Evolutionary conservation across 2,113 vertebrate species (phyloP).

Genomic region (Scophthalmus maximus): DNA sequence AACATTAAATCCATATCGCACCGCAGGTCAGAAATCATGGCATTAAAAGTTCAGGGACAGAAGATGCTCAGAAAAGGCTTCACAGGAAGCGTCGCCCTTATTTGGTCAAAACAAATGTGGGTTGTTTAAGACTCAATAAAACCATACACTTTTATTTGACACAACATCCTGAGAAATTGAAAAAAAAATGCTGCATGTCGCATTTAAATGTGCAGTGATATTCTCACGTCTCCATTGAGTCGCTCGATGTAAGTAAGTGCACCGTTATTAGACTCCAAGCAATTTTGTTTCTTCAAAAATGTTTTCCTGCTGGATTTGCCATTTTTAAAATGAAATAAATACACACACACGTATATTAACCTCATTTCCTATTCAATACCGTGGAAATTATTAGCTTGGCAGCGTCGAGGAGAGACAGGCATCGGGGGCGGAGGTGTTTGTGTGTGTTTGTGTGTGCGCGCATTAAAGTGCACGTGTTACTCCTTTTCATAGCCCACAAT

Average conservation of each 20-base stretch:
- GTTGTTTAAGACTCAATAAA: no score
- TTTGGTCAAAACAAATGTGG: no score
- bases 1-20: no score
- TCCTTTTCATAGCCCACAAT: slow-evolving; percentile 46
- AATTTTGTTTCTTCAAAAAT: no score
- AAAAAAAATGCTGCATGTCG: neutral
- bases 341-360: neutral
- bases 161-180: neutral
- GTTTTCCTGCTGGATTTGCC: no score
- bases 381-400: slow-evolving; percentile 44
- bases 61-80: no score
- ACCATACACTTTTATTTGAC: no score
- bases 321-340: neutral
- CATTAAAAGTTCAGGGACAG: no score
- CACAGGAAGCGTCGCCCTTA: no score
- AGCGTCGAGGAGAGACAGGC: slow-evolving; percentile 27
- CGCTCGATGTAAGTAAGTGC: neutral
- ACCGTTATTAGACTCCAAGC: no score
- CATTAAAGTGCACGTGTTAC: slow-evolving; percentile 14
- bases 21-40: no score
- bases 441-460: neutral
- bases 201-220: neutral
- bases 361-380: slow-evolving; percentile 30
- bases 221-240: neutral
- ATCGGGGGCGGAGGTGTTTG: neutral